Conservation (phyloP, 2,797 vertebrate species). For the Betta splendens region DNA sequence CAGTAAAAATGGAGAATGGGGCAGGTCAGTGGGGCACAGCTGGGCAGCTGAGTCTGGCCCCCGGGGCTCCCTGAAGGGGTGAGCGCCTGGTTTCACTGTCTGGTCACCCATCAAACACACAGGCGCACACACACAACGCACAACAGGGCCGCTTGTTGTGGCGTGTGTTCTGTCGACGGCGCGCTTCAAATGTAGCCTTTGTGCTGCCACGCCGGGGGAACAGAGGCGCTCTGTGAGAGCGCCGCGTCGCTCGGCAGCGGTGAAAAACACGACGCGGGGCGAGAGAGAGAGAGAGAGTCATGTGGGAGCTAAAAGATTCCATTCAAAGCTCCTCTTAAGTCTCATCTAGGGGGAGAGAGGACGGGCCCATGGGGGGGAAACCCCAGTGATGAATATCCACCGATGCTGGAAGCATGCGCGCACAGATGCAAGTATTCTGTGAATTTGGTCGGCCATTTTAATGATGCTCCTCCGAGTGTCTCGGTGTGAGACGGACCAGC, state of each 20-base stretch:
- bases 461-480: constrained; percentile 68
- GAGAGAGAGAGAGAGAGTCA: constrained; percentile 78
- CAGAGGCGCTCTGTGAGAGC: constrained; percentile 82
- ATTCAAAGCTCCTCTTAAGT: constrained; percentile 77
- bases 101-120: constrained; percentile 71
- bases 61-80: constrained; percentile 74
- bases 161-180: constrained; percentile 74
- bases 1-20: constrained; percentile 57
- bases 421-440: constrained; percentile 77
- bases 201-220: constrained; percentile 78
- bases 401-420: constrained; percentile 73
- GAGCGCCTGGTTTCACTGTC: constrained; percentile 81
- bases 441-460: constrained; percentile 74
- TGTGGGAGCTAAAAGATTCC: constrained; percentile 78
- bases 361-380: constrained; percentile 32
- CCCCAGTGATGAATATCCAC: constrained; percentile 68
- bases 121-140: constrained; percentile 64
- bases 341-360: constrained; percentile 52
- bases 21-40: constrained; percentile 73
- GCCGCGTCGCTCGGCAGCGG: constrained; percentile 69
- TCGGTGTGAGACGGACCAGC: constrained; percentile 66
- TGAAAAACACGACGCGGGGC: constrained; percentile 75
- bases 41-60: constrained; percentile 80
- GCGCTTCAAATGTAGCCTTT: constrained; percentile 87
- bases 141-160: constrained; percentile 86